A percentile compares a stretch with the other conserved stretches of the same genome.
These are phyloP conservation scores for Ochropleura leucogaster DNA, from an alignment of 2,888 invertebrate species.

Conservation along the genomic window DNA sequence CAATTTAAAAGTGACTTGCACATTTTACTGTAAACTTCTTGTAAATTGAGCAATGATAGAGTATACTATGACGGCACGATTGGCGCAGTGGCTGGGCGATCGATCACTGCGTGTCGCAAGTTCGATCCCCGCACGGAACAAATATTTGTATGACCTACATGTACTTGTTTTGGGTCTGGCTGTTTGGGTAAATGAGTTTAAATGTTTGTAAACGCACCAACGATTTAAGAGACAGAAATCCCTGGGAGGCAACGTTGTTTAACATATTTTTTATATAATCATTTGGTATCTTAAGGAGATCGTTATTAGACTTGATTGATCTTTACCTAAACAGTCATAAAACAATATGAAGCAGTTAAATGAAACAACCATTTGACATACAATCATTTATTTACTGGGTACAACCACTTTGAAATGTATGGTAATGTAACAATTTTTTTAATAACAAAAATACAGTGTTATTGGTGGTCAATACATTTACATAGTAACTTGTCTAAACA, in stretches of 20 bases:
- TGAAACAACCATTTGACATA: conserved; percentile 17
- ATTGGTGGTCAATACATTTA: conserved; percentile 2
- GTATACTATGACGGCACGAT: neutral
- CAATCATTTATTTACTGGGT: conserved; percentile 33
- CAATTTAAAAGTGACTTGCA: conserved; percentile 1
- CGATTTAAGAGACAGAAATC: too few relatives aligned
- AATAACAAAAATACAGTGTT: neutral
- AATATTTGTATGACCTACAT: too few relatives aligned
- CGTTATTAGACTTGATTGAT: neutral
- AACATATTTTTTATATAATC: too few relatives aligned
- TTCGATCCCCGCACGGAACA: too few relatives aligned
- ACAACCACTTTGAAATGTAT: conserved; percentile 3
- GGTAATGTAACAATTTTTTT: neutral
- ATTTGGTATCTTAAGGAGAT: neutral
- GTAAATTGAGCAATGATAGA: neutral
- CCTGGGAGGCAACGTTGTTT: too few relatives aligned
- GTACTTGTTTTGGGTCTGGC: too few relatives aligned
- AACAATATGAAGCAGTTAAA: neutral
- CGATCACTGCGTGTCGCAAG: too few relatives aligned
- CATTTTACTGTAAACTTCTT: neutral
- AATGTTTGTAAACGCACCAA: too few relatives aligned
- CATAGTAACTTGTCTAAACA: conserved; percentile 11
- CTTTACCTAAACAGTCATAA: neutral
- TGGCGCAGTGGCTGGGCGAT: too few relatives aligned
- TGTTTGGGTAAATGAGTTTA: too few relatives aligned